Evolutionary conservation across 1,140 invertebrate species (phyloP), one percentile per base, ranked within the genome.

Genomic region (Megalopta genalis): DNA sequence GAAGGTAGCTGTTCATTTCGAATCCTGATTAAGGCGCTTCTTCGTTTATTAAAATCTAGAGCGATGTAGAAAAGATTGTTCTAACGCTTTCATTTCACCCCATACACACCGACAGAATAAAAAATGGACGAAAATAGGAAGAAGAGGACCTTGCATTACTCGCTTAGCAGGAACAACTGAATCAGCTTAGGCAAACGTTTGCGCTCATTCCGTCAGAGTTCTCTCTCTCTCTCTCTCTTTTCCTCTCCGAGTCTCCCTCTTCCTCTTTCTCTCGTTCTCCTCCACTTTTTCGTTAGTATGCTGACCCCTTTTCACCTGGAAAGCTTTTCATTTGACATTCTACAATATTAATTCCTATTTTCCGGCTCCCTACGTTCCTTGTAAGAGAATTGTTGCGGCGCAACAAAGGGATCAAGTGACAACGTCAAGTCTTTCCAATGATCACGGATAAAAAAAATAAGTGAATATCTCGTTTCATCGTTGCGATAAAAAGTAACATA

Each of bases 111-210:
- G 8, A 57, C 54, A n/a, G 21, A 2, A 6, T 18, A 21, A 57
- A 57, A 57, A 57, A 57, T 57, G 21, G 18, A n/a, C 54, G 18
- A n/a, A 57, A 37, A 14, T 5, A 7, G 60, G n/a, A n/a, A 32
- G 46, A 57, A 57, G 37, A 71, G 46, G 21, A 63, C n/a, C 46
- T 62, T 70, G 60, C 32, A 73, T 59, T 54, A 74, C 62, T 80
- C 80, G 65, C 83, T 83, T 66, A 62, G 9, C 23, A 23, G 27
- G 52, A 25, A 63, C 25, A 77, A 74, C 59, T 32, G 64, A 84
- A 84, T 85, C 70, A 71, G 46, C 54, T 67, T 64, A 60, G 18
- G 59, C 70, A 85, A 83, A 83, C 68, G 27, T 73, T 82, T 59
- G 46, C 37, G 21, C 49, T 69, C 25, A 49, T 70, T 66, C 46